phyloP scores from a whole-genome alignment of 2,888 invertebrate species.

The Agrenia bidenticulata region DNA sequence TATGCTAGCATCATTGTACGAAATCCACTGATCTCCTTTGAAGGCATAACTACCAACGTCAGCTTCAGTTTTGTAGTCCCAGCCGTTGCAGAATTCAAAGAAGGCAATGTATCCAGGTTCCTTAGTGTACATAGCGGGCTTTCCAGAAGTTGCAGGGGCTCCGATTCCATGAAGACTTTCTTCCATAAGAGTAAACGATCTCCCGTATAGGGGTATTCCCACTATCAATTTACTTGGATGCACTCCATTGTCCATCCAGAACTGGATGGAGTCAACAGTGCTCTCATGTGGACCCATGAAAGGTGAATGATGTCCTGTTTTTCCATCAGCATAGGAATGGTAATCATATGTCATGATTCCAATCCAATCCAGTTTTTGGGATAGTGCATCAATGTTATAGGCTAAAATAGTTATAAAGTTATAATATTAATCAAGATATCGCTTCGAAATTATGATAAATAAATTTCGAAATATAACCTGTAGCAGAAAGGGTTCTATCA shows the following conservation, averaged over 20 bases:
- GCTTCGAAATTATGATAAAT: too few species aligned
- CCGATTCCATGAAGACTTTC: conserved; percentile 10
- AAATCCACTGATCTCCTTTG: conserved; percentile 56
- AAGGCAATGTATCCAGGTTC: conserved; percentile 84
- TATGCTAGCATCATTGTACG: conserved; percentile 56
- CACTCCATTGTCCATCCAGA: conserved; percentile 57
- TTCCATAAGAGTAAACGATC: conserved; percentile 68
- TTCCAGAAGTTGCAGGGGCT: conserved; percentile 68
- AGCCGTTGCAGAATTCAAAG: conserved; percentile 67
- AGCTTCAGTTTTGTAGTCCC: conserved; percentile 51
- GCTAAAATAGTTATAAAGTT: conserved; percentile 44
- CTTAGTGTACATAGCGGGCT: conserved; percentile 77
- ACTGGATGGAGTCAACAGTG: conserved; percentile 19
- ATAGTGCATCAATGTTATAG: conserved; percentile 53
- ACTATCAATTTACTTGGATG: conserved; percentile 73
- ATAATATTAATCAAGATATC: neutral
- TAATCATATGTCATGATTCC: conserved; percentile 56
- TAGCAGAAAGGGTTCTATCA: conserved; percentile 26
- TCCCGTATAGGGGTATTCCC: conserved; percentile 84
- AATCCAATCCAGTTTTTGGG: conserved; percentile 54
- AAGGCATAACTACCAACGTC: conserved; percentile 56
- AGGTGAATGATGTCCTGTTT: conserved; percentile 79
- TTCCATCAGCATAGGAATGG: conserved; percentile 61
- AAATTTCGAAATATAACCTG: too few species aligned
- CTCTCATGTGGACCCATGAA: conserved; percentile 62